These are phyloP conservation scores for Acanthopagrus latus DNA, from an alignment of 2,797 vertebrate genomes.

Conservation along the genomic window DNA sequence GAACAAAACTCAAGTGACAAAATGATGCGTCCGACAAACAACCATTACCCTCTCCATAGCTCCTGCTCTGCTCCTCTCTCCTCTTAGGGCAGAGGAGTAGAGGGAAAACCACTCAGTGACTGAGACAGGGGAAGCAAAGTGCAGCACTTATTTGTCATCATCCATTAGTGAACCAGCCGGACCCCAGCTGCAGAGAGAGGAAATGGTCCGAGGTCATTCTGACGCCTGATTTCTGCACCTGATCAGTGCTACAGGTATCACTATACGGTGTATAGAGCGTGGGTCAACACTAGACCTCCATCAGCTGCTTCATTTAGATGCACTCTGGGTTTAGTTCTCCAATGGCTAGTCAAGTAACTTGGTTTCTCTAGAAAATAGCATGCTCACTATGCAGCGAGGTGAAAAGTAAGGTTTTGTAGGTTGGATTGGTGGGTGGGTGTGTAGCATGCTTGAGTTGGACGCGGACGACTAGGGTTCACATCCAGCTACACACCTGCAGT, in stretches of 20 bases:
- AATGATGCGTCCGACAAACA: constrained; percentile 66
- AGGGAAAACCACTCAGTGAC: constrained; percentile 68
- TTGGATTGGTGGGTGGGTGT: neutral
- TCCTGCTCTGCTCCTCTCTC: constrained; percentile 40
- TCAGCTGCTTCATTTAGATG: constrained; percentile 17
- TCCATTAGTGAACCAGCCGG: constrained; percentile 69
- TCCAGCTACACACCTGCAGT: neutral
- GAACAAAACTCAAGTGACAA: constrained; percentile 68
- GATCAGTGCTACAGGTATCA: constrained; percentile 22
- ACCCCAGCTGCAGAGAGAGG: constrained; percentile 42
- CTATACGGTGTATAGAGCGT: neutral
- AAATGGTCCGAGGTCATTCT: constrained; percentile 44
- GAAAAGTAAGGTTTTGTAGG: neutral
- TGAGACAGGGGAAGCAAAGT: constrained; percentile 68
- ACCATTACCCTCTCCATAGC: constrained; percentile 67
- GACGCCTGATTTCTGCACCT: constrained; percentile 36
- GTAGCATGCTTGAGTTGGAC: neutral
- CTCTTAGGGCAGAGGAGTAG: constrained; percentile 56
- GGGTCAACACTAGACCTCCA: constrained; percentile 29
- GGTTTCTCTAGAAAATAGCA: neutral
- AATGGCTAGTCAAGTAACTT: neutral
- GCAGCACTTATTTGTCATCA: constrained; percentile 71
- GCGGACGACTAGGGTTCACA: neutral
- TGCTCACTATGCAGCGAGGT: neutral
- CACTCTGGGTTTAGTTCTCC: constrained; percentile 11